Percentiles rank a stretch among this genome's conserved stretches.
Conservation (phyloP, 2,797 vertebrate species). For the Molothrus aeneus region DNA sequence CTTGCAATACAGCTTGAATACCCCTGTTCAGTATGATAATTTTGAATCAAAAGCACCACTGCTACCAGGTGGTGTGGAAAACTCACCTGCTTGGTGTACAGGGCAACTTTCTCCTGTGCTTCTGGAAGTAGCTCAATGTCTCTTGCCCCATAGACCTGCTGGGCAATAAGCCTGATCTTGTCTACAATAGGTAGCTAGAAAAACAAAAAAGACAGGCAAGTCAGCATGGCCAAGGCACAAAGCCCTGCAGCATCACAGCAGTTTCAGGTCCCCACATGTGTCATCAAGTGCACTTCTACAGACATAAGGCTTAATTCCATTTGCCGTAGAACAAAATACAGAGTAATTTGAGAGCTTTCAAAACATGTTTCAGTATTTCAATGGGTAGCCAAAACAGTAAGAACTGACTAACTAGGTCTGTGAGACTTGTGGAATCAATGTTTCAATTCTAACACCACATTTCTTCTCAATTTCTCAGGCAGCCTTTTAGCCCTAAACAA, state of each 20-base stretch:
- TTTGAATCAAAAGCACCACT: neutral
- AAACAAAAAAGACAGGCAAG: neutral
- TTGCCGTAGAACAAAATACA: neutral
- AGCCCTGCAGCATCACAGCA: neutral
- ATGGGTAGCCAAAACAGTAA: neutral
- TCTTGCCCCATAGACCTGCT: conserved; percentile 93
- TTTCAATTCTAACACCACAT: neutral
- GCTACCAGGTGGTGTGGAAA: neutral
- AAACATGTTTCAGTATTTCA: neutral
- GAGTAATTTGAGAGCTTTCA: neutral
- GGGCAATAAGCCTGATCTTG: conserved; percentile 94
- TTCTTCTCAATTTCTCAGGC: neutral
- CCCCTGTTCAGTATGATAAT: neutral
- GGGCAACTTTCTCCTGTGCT: conserved; percentile 88
- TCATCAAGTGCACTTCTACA: neutral
- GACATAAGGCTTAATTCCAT: neutral
- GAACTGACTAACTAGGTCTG: neutral
- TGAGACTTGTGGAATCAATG: neutral
- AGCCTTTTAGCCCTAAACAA: neutral
- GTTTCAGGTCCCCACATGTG: neutral
- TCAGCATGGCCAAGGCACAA: neutral
- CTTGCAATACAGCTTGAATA: neutral
- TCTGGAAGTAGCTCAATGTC: conserved; percentile 93
- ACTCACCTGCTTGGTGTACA: conserved; percentile 94
- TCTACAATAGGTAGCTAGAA: conserved; percentile 87